phyloP scores from a whole-genome alignment of 35 echinoderm and acorn worm genomes.

The Ptychodera flava region DNA sequence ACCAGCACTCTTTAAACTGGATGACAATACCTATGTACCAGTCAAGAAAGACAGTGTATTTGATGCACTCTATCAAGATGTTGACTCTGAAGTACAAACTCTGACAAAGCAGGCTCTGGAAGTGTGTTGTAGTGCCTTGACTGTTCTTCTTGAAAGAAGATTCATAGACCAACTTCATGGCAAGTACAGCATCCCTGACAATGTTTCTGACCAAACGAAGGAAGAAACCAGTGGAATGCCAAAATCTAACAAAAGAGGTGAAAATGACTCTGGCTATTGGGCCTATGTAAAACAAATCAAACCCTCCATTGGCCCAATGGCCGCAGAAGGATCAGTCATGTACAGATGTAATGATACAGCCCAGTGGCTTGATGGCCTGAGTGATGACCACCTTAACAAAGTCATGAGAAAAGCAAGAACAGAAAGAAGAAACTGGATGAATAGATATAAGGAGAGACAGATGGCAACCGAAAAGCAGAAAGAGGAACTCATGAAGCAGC shows the following conservation, averaged over 20 bases:
- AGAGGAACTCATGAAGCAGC: no score
- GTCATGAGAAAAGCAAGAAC: neutral
- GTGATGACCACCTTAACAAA: neutral
- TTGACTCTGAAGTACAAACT: neutral
- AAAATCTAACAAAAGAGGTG: conserved; percentile 22
- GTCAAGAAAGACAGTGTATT: neutral
- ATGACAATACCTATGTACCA: neutral
- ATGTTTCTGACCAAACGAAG: neutral
- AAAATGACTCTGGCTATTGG: no score
- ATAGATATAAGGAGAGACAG: neutral
- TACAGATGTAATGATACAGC: conserved; percentile 6
- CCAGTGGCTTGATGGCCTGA: neutral
- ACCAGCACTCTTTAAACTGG: neutral
- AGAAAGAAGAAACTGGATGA: neutral
- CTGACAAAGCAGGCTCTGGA: neutral
- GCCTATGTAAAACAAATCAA: neutral
- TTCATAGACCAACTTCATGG: no score
- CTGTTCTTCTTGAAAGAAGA: conserved; percentile 1
- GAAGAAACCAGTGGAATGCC: neutral
- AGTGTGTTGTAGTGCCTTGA: neutral
- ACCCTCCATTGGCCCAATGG: conserved; percentile 10
- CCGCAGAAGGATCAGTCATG: neutral
- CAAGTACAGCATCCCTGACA: no score
- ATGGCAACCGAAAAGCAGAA: neutral
- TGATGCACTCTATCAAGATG: neutral